Conservation (phyloP, 2,888 invertebrate genomes). For the Chymomyza fuscimana region DNA sequence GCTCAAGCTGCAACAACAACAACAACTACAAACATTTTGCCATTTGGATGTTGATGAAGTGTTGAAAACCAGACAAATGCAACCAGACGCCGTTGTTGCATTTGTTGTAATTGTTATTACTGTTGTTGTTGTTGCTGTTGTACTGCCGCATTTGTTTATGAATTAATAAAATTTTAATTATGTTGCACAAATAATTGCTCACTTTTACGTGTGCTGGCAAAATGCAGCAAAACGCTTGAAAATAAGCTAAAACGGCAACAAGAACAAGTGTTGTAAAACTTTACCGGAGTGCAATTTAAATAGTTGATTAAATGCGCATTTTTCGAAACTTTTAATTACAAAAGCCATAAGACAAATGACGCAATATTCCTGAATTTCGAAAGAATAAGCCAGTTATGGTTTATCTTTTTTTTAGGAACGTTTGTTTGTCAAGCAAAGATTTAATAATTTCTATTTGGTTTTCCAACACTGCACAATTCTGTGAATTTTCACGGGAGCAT, state of each 20-base stretch:
- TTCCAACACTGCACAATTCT: no score
- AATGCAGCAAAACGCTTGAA: neutral
- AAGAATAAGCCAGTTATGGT: no score
- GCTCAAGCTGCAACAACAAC: slow-evolving; percentile 15
- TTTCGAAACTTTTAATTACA: slow-evolving; percentile 45
- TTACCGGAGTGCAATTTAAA: slow-evolving; percentile 43
- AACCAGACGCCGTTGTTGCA: neutral
- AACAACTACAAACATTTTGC: neutral
- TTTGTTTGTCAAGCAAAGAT: no score
- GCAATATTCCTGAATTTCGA: no score
- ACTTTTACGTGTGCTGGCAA: slow-evolving; percentile 46
- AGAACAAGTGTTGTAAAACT: slow-evolving; percentile 32
- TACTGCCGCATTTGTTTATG: slow-evolving; percentile 58
- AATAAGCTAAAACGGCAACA: slow-evolving; percentile 20
- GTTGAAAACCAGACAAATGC: slow-evolving; percentile 41
- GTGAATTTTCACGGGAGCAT: no score
- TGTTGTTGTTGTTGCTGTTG: slow-evolving; percentile 4
- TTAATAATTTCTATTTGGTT: no score
- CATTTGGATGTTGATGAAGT: slow-evolving; percentile 53
- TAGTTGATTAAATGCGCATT: slow-evolving; percentile 31
- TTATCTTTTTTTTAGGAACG: no score
- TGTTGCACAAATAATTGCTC: slow-evolving; percentile 69
- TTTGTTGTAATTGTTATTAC: slow-evolving; percentile 9
- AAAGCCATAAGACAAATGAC: neutral
- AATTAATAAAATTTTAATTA: slow-evolving; percentile 70